These are phyloP conservation scores for Scatophagus argus DNA, from an alignment of 2,113 vertebrate species.

Conservation along the genomic window DNA sequence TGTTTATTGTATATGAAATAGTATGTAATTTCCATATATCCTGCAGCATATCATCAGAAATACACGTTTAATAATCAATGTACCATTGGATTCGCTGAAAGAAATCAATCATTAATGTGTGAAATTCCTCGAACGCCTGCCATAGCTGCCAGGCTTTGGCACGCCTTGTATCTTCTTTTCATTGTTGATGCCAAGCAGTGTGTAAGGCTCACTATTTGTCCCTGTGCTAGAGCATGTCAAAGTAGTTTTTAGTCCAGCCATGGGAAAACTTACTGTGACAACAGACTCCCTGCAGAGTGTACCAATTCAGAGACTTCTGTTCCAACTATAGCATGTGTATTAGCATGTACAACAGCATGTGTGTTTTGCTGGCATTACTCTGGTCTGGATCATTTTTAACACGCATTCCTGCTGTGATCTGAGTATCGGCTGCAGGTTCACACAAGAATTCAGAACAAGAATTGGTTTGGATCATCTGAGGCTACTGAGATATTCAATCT, in stretches of 20 bases:
- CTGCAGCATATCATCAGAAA: background rate
- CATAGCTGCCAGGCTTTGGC: background rate
- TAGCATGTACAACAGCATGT: slow-evolving; percentile 13
- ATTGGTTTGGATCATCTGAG: slow-evolving; percentile 48
- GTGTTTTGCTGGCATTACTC: background rate
- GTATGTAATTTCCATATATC: background rate
- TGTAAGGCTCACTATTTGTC: background rate
- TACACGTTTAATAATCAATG: background rate
- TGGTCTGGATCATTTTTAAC: slow-evolving; percentile 59
- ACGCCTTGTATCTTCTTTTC: background rate
- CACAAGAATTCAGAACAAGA: slow-evolving; percentile 32
- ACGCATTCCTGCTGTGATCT: slow-evolving; percentile 54
- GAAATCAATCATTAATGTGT: background rate
- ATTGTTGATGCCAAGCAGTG: slow-evolving; percentile 1
- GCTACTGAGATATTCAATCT: slow-evolving; percentile 64
- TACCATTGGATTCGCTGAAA: background rate
- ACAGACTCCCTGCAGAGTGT: slow-evolving; percentile 66
- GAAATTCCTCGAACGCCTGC: background rate
- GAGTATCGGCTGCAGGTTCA: slow-evolving; percentile 30
- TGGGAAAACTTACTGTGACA: slow-evolving; percentile 69
- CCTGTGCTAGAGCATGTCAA: slow-evolving; percentile 2
- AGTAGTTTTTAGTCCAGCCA: slow-evolving; percentile 36
- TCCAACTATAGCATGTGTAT: slow-evolving; percentile 47
- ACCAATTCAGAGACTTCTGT: slow-evolving; percentile 53
- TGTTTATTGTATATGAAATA: background rate